Evolutionary conservation across 2,888 invertebrate genomes (phyloP).

Genomic region (Pedicia rivosa): DNA sequence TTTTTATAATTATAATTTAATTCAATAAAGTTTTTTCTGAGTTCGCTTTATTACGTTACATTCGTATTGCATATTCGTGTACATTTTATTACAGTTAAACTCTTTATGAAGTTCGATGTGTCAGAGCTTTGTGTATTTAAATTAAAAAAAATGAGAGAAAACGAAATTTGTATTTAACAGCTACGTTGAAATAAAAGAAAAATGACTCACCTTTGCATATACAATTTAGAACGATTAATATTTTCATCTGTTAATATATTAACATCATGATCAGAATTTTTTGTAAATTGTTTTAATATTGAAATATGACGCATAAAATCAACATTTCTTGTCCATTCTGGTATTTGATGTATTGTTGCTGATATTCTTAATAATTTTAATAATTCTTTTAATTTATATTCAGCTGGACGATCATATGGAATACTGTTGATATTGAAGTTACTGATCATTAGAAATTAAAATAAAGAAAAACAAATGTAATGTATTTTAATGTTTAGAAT

Average conservation of each 20-base stretch:
- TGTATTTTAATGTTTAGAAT: neutral
- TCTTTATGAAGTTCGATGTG: too few relatives aligned
- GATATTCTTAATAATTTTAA: slow-evolving; percentile 74
- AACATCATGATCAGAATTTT: slow-evolving; percentile 20
- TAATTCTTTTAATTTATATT: slow-evolving; percentile 43
- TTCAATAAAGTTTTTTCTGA: too few relatives aligned
- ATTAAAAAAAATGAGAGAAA: too few relatives aligned
- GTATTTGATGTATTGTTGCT: slow-evolving; percentile 59
- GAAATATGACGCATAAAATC: slow-evolving; percentile 32
- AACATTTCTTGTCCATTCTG: slow-evolving; percentile 42
- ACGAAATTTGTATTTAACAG: too few relatives aligned
- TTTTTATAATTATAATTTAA: too few relatives aligned
- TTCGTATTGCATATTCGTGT: too few relatives aligned
- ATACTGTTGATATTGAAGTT: slow-evolving; percentile 4
- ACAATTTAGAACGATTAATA: slow-evolving; percentile 31
- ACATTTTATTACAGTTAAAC: too few relatives aligned
- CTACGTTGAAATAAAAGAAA: slow-evolving; percentile 7
- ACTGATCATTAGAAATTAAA: too few relatives aligned
- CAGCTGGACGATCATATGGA: slow-evolving; percentile 19
- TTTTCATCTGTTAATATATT: slow-evolving; percentile 29
- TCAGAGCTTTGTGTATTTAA: too few relatives aligned
- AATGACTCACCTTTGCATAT: slow-evolving; percentile 36
- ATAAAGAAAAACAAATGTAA: neutral
- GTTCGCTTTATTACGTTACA: too few relatives aligned
- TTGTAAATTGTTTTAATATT: slow-evolving; percentile 27